Conservation (phyloP, 2,797 vertebrate genomes). For the Acanthopagrus latus region DNA sequence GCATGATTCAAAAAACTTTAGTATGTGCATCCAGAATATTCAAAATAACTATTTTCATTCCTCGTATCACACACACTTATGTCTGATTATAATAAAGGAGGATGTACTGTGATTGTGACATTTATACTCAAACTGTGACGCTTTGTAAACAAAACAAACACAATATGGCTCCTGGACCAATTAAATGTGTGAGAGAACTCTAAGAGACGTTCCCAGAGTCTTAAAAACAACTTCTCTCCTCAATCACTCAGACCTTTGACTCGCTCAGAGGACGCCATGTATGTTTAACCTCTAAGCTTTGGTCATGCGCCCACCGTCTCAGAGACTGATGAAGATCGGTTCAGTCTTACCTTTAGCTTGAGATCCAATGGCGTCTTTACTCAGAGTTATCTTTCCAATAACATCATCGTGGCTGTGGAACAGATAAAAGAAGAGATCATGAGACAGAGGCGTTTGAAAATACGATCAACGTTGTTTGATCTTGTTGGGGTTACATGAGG, state of each 20-base stretch:
- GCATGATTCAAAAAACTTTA: no score
- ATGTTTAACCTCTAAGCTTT: constrained; percentile 70
- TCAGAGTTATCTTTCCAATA: constrained; percentile 93
- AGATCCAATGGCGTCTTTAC: constrained; percentile 87
- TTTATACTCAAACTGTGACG: no score
- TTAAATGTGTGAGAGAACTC: constrained; percentile 30
- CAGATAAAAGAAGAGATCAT: constrained; percentile 19
- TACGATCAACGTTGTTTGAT: constrained; percentile 24
- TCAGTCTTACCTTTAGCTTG: constrained; percentile 87
- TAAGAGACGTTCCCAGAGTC: constrained; percentile 69
- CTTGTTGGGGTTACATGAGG: constrained; percentile 1
- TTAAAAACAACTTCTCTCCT: constrained; percentile 40
- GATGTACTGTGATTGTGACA: no score
- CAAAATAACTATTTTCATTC: no score
- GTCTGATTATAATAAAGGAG: no score
- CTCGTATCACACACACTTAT: no score
- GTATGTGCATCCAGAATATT: no score
- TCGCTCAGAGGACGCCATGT: constrained; percentile 46
- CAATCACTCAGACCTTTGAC: constrained; percentile 56
- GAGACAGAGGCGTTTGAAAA: constrained; percentile 5
- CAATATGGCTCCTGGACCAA: background rate
- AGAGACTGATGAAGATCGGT: constrained; percentile 26
- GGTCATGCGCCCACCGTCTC: constrained; percentile 19
- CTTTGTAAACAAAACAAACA: no score
- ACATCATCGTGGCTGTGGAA: constrained; percentile 90